phyloP scores from a whole-genome alignment of 1,140 invertebrate species.

The Sinonovacula constricta region DNA sequence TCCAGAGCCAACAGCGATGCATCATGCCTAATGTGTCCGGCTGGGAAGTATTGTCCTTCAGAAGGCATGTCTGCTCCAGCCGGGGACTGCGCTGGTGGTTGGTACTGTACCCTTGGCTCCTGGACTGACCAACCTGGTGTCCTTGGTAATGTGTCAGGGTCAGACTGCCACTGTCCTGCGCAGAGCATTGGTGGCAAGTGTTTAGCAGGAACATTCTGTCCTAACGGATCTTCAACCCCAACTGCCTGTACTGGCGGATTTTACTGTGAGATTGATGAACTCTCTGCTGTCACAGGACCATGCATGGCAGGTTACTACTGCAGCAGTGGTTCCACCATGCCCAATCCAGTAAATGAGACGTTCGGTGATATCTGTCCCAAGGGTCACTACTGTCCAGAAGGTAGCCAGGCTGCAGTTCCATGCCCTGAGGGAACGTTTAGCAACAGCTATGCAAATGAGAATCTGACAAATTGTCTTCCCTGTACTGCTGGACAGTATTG shows the following conservation, averaged over 20 bases:
- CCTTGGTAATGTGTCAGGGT: conserved; percentile 64
- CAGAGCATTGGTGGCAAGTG: conserved; percentile 73
- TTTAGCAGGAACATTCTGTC: conserved; percentile 73
- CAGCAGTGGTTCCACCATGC: conserved; percentile 65
- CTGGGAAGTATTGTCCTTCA: conserved; percentile 71
- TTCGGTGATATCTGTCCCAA: conserved; percentile 75
- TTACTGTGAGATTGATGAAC: conserved; percentile 71
- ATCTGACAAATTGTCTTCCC: conserved; percentile 70
- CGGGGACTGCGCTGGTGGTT: conserved; percentile 71
- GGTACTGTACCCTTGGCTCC: conserved; percentile 73
- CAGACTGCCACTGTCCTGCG: conserved; percentile 67
- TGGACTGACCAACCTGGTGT: conserved; percentile 67
- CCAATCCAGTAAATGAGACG: conserved; percentile 72
- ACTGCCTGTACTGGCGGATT: conserved; percentile 70
- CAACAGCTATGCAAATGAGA: conserved; percentile 67
- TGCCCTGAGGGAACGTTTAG: conserved; percentile 70
- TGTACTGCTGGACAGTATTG: conserved; percentile 76
- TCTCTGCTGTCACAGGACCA: conserved; percentile 63
- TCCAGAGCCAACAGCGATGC: conserved; percentile 59
- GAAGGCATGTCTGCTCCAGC: conserved; percentile 64
- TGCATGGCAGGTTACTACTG: conserved; percentile 75
- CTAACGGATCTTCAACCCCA: conserved; percentile 65
- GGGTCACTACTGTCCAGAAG: conserved; percentile 74
- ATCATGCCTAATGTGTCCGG: conserved; percentile 67
- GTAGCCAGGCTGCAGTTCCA: conserved; percentile 63